Percentiles rank a stretch among this genome's conserved stretches.
phyloP scores from a whole-genome alignment of 2,797 vertebrate species.

The Eurystomus glaucurus region DNA sequence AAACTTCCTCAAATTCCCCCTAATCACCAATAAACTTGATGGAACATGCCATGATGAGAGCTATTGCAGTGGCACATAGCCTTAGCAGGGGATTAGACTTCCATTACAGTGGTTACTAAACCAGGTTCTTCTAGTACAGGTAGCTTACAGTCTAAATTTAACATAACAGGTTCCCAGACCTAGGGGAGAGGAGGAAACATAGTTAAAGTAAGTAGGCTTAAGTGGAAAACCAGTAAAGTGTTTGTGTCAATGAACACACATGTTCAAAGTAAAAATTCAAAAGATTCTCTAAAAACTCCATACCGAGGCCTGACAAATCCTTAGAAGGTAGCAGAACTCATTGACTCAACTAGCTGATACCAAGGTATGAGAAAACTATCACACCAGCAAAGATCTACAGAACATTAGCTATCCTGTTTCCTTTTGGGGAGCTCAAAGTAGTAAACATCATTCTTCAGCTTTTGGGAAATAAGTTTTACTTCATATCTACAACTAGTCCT shows the following conservation, averaged over 20 bases:
- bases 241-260: accelerated
- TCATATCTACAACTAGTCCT: background rate
- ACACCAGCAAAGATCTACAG: background rate
- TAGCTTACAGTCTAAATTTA: background rate
- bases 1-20: background rate
- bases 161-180: background rate
- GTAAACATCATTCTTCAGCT: background rate
- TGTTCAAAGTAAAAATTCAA: background rate
- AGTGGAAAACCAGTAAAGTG: background rate
- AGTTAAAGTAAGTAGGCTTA: background rate
- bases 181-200: background rate
- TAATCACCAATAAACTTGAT: background rate
- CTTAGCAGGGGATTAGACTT: background rate
- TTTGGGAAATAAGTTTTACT: background rate
- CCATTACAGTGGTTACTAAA: background rate
- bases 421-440: background rate
- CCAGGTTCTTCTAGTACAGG: background rate
- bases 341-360: background rate
- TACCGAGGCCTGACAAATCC: background rate
- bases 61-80: no score
- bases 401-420: background rate
- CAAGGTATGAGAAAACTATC: background rate
- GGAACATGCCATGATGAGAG: accelerated
- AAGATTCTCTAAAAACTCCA: background rate
- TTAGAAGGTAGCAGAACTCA: background rate